Base-by-base conservation (phyloP, 1,140 invertebrate genomes). In the Lutraria rhynchaena region DNA sequence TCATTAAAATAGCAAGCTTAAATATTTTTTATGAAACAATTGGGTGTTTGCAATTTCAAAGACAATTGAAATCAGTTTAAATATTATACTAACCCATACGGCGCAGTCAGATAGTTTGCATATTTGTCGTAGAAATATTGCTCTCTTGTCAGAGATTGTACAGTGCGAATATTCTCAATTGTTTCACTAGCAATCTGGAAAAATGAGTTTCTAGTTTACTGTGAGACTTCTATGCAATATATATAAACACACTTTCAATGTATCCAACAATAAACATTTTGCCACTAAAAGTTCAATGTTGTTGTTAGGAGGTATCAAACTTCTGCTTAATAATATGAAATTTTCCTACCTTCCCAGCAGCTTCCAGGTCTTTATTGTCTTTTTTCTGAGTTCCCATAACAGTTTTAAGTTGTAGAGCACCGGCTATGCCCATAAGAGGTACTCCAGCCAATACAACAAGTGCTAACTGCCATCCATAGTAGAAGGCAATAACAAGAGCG, bases 401-500 rank as follows among this genome's bases (percentile, higher is more conserved):
- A 46, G 94, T 93, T 78, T 94, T 94, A 17, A 94, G 94, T 89
- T 98, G 96, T 29, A 97, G 93, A 27, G 78, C 80, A 51, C 87
- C 95, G 71, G 91, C 85, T n/a, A 91, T 31, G 5, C 91, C 88
- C 53, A 94, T 89, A 24, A 94, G 86, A 0, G 97, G 97, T 46
- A 96, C 94, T 4, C 95, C 94, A 55, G 94, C 94, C 31, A 98
- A 88, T 83, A 97, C 96, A 22, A 97, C 94, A 3, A 97, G 91
- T 0, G 97, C 95, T 17, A 98, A 91, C 88, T 96, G 94, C 96
- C 97, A 98, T 67, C 96, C 96, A 85, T 95, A 95, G 29, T 94
- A 87, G 60, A 98, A 94, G 15, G 96, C 96, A 89, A 96, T 94
- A 0, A 94, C 91, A 9, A 97, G 88, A 5, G 95, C 95, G 24